phyloP scores from a whole-genome alignment of 2,113 vertebrate species.

The Copsychus sechellarum region DNA sequence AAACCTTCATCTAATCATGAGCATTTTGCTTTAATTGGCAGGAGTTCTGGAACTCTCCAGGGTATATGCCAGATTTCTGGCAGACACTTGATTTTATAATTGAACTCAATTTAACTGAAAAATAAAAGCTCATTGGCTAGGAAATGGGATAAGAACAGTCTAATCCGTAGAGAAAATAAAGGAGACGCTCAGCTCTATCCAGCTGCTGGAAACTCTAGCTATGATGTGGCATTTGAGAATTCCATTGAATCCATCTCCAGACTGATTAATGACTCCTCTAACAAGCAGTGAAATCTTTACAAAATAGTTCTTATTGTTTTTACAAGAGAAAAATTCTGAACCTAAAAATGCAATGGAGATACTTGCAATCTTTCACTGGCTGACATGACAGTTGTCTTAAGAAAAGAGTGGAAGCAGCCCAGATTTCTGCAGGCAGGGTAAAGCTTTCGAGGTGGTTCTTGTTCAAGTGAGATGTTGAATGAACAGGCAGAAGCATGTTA shows the following conservation, averaged over 20 bases:
- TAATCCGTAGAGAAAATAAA: slow-evolving; percentile 29
- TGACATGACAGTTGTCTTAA: background rate
- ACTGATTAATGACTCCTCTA: slow-evolving; percentile 25
- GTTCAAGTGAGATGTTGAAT: background rate
- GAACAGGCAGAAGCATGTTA: background rate
- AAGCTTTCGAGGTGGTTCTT: background rate
- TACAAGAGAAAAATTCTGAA: background rate
- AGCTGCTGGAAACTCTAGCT: slow-evolving; percentile 22
- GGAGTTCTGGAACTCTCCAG: background rate
- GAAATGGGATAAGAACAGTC: slow-evolving; percentile 44
- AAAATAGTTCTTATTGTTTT: background rate
- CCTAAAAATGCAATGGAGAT: background rate
- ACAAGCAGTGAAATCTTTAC: slow-evolving; percentile 40
- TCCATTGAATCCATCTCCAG: slow-evolving; percentile 17
- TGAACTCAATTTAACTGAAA: slow-evolving; percentile 54
- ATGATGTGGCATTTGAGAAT: slow-evolving; percentile 33
- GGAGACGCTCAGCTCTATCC: background rate
- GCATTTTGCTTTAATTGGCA: slow-evolving; percentile 14
- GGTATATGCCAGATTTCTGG: slow-evolving; percentile 1
- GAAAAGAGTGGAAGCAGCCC: background rate
- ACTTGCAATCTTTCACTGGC: background rate
- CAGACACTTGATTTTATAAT: slow-evolving; percentile 48
- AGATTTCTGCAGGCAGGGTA: background rate
- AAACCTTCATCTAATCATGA: slow-evolving; percentile 3
- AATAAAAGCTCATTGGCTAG: slow-evolving; percentile 49